A percentile compares a stretch with the other conserved stretches of the same genome.
These are phyloP conservation scores for Galago senegalensis DNA, from an alignment of 2,797 vertebrate genomes.

Conservation along the genomic window DNA sequence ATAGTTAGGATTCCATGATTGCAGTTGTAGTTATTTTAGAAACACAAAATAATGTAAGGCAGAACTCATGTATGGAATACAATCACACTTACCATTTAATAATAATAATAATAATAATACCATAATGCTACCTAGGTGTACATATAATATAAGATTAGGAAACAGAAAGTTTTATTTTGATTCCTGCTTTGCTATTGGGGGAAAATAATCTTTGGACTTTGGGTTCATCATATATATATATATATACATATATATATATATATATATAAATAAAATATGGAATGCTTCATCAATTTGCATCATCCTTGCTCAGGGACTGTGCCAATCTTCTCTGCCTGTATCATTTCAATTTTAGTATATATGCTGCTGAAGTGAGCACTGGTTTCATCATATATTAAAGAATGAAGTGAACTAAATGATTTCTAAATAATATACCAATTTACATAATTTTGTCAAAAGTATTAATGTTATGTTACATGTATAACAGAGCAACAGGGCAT, in stretches of 20 bases:
- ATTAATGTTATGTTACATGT: neutral
- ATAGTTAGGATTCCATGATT: neutral
- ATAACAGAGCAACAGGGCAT: neutral
- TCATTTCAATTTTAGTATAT: no score
- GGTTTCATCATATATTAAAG: neutral
- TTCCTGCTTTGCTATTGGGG: neutral
- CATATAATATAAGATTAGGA: neutral
- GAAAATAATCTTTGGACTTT: neutral
- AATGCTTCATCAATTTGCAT: no score
- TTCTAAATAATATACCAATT: neutral
- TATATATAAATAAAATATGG: no score
- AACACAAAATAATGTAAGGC: neutral
- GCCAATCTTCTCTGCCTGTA: no score
- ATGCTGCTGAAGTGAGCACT: no score
- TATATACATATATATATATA: no score
- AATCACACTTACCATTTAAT: neutral
- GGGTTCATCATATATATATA: neutral
- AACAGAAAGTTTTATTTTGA: neutral
- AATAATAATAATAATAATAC: neutral
- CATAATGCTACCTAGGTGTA: neutral
- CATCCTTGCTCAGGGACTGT: no score
- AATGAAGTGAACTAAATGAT: neutral
- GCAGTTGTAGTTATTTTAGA: neutral
- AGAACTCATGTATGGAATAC: conserved; percentile 19
- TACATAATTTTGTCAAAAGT: neutral